These are phyloP conservation scores for Listrodromus nycthemerus DNA, from an alignment of 2,888 invertebrate species.

Conservation along the genomic window DNA sequence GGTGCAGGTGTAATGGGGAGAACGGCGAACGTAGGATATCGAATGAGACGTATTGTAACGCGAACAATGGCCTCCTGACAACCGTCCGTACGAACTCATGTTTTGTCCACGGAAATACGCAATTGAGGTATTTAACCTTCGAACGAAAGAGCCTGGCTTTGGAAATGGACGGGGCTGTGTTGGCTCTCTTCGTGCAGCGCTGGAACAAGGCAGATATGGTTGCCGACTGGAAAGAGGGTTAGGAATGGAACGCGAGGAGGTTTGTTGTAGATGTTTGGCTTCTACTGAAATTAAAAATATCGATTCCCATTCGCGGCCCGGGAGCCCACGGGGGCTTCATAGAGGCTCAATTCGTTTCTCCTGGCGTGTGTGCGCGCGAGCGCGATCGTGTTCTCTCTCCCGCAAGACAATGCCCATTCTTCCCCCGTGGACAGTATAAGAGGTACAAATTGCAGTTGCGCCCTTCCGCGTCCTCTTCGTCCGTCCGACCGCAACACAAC, in stretches of 20 bases:
- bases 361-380: constrained; percentile 36
- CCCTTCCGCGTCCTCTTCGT: constrained; percentile 68
- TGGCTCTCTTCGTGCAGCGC: constrained; percentile 33
- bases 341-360: constrained; percentile 83
- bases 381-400: constrained; percentile 73
- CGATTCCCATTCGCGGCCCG: constrained; percentile 83
- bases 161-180: not conserved
- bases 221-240: constrained; percentile 30
- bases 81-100: constrained; percentile 10
- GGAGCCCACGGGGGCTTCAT: constrained; percentile 76
- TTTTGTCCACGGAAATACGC: constrained; percentile 1
- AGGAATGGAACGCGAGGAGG: constrained; percentile 57
- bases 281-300: constrained; percentile 84
- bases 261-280: constrained; percentile 81
- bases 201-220: constrained; percentile 43
- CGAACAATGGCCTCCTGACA: constrained; percentile 42
- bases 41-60: constrained; percentile 16
- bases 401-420: constrained; percentile 84
- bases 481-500: constrained; percentile 62
- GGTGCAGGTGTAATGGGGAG: not conserved
- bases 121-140: constrained; percentile 34
- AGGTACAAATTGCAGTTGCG: constrained; percentile 84
- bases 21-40: not conserved
- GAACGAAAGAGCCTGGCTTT: not conserved
- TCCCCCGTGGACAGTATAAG: constrained; percentile 83